Evolutionary conservation across 2,113 vertebrate species (phyloP), one percentile per base, ranked within the genome.

Genomic region (Monarcha castaneiventris): DNA sequence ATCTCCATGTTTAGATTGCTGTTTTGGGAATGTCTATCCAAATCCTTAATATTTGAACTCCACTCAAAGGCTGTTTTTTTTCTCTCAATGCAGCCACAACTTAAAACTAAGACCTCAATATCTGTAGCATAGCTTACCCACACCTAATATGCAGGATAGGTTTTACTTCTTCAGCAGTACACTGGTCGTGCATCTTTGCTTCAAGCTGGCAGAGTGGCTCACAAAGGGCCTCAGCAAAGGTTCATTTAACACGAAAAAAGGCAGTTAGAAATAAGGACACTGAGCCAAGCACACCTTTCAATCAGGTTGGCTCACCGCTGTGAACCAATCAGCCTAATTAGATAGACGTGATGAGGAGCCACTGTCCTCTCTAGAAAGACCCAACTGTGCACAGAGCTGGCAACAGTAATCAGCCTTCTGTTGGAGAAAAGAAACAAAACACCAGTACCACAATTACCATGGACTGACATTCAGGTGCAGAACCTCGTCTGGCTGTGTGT

Each of bases 261-360:
- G 16, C 63, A 49, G 37, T 43, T 46, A 87, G 85, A 92, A 87
- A 44, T 25, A 49, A 72, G 27, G 52, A 72, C 56, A 29, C 13
- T 2, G 32, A 96, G 69, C n/a, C 44, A 55, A 84, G 26, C 8
- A 23, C 56, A 69, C 49, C 23, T 90, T 78, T 92, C 72, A 44
- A 21, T 88, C 63, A 83, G 37, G 66, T 58, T 82, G 78, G 48
- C 33, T 77, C 3, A 0, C 32, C 0, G 0, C 76, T 92, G 74
- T 51, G 81, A 94, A 35, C 49, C 44, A 48, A 82, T 87, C 90
- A 90, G 62, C 49, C 66, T 87, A 95, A 85, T 91, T 84, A 91
- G 84, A 67, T 12, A 84, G 69, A 75, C 10, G 2, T 64, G 84
- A 64, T 90, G 67, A 85, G 74, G 49, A 56, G 87, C 9, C 33